phyloP scores from a whole-genome alignment of 2,113 vertebrate species.

The Paralichthys olivaceus region DNA sequence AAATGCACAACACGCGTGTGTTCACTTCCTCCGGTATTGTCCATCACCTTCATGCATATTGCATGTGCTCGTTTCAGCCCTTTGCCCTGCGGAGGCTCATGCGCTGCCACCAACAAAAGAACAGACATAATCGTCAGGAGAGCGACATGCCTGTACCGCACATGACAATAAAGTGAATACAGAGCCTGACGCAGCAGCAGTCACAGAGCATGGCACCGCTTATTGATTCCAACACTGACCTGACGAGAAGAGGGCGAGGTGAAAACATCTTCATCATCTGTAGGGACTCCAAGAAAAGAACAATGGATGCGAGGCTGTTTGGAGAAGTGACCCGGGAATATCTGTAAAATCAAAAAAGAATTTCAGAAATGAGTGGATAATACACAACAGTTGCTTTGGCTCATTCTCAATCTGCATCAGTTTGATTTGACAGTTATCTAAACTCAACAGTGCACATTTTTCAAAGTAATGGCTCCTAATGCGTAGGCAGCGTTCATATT shows the following conservation, averaged over 20 bases:
- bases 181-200: constrained; percentile 1
- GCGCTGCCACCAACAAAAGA: constrained; percentile 54
- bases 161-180: constrained; percentile 39
- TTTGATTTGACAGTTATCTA: no score
- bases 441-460: not conserved
- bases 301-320: not conserved
- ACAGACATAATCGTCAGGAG: constrained; percentile 27
- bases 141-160: constrained; percentile 13
- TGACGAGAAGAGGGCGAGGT: not conserved
- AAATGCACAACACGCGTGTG: constrained; percentile 13
- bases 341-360: not conserved
- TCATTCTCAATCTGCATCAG: not conserved
- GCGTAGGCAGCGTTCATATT: no score
- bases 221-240: constrained; percentile 32
- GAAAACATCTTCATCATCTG: constrained; percentile 40
- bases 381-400: not conserved
- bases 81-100: constrained; percentile 36
- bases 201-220: not conserved
- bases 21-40: constrained; percentile 43
- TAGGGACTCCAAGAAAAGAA: not conserved
- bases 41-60: constrained; percentile 71
- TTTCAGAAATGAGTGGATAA: not conserved
- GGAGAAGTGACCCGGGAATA: not conserved
- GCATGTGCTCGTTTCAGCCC: constrained; percentile 53
- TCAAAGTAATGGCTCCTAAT: no score